Percentiles rank a stretch among this genome's conserved stretches.
Conservation (phyloP, 2,888 invertebrate species). For the Itoplectis maculator region DNA sequence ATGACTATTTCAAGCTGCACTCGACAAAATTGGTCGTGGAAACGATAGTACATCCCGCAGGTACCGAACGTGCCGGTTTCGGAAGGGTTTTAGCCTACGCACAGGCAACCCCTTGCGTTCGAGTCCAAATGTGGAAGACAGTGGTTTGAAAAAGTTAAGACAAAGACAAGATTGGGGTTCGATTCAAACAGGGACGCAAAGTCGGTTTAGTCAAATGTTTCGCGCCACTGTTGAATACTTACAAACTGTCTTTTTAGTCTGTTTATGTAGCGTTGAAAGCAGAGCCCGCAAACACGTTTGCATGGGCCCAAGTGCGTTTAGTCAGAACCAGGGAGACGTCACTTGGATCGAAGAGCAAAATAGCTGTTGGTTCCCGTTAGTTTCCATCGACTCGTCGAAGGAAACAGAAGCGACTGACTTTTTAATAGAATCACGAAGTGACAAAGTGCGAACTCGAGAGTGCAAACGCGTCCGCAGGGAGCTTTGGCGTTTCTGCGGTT, state of each 20-base stretch:
- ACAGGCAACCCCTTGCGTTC: too few relatives aligned
- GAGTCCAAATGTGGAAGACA: not conserved
- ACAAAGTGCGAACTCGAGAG: slow-evolving; percentile 53
- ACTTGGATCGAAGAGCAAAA: not conserved
- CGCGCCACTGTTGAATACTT: too few relatives aligned
- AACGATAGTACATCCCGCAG: not conserved
- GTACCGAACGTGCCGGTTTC: not conserved
- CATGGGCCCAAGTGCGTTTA: too few relatives aligned
- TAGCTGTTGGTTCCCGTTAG: not conserved
- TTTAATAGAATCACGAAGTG: slow-evolving; percentile 63
- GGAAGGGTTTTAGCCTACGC: not conserved
- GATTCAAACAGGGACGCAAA: not conserved
- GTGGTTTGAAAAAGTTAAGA: not conserved
- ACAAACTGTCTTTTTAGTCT: too few relatives aligned
- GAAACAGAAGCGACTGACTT: slow-evolving; percentile 26
- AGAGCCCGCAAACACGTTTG: too few relatives aligned
- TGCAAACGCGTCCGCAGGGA: slow-evolving; percentile 35
- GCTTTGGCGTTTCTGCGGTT: slow-evolving; percentile 35
- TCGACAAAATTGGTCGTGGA: slow-evolving; percentile 80
- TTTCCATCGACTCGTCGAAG: slow-evolving; percentile 3
- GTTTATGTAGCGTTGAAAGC: too few relatives aligned
- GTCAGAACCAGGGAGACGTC: not conserved
- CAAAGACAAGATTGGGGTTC: not conserved
- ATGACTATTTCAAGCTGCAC: slow-evolving; percentile 83
- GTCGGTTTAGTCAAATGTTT: not conserved